phyloP scores from a whole-genome alignment of 2,113 vertebrate genomes.

The Callipepla squamata region DNA sequence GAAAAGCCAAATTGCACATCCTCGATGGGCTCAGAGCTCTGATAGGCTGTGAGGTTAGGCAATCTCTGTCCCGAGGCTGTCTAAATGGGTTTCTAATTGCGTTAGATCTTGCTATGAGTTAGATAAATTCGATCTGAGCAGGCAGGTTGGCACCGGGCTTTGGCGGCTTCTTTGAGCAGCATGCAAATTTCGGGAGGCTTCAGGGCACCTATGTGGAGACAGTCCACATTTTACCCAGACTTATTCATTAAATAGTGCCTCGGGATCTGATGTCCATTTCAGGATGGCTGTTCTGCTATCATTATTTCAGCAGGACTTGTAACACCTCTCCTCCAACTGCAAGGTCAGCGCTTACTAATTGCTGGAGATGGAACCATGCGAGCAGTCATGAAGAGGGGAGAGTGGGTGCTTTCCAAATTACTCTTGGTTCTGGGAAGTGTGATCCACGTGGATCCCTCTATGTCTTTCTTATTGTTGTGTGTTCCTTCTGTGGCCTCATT shows the following conservation, averaged over 20 bases:
- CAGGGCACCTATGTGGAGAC: conserved; percentile 57
- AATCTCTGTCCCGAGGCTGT: conserved; percentile 45
- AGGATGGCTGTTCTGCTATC: conserved; percentile 38
- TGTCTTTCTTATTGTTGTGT: background rate
- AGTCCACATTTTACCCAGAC: conserved; percentile 52
- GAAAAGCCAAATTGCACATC: conserved; percentile 52
- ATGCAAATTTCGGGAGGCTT: conserved; percentile 66
- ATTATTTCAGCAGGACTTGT: conserved; percentile 40
- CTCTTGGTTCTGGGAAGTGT: background rate
- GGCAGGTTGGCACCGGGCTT: conserved; percentile 65
- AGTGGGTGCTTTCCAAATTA: background rate
- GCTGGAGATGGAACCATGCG: background rate
- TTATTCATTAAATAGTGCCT: conserved; percentile 58
- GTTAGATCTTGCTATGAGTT: conserved; percentile 57
- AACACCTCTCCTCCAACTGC: conserved; percentile 38
- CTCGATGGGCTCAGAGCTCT: conserved; percentile 33
- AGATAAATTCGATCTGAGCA: conserved; percentile 64
- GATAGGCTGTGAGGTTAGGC: conserved; percentile 45
- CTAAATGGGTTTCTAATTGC: conserved; percentile 67
- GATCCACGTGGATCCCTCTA: background rate
- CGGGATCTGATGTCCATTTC: conserved; percentile 56
- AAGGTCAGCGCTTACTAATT: conserved; percentile 46
- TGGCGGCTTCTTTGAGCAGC: conserved; percentile 55
- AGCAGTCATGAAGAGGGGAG: background rate
- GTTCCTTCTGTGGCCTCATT: background rate